A percentile compares a stretch with the other conserved stretches of the same genome.
Evolutionary conservation across 2,888 invertebrate genomes (phyloP).

Genomic region (Papilio protenor): DNA sequence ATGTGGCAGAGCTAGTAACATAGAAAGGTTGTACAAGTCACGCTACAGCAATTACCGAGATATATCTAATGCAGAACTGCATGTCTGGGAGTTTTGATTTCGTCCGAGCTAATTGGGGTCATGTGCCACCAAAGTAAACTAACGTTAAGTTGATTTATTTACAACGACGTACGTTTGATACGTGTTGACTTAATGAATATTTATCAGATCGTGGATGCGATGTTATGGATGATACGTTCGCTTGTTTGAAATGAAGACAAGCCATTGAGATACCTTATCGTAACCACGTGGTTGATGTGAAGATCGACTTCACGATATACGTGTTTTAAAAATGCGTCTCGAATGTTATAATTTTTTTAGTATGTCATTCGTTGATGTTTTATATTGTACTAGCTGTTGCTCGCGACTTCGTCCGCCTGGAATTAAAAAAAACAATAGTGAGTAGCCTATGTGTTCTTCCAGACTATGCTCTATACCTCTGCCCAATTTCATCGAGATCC

Average conservation of each 20-base stretch:
- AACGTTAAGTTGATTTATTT: constrained; percentile 40
- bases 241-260: constrained; percentile 38
- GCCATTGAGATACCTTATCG: constrained; percentile 29
- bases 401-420: too few relatives aligned
- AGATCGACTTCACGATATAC: constrained; percentile 19
- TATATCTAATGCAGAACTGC: constrained; percentile 34
- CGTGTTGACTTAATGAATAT: constrained; percentile 42
- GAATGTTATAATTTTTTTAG: background rate
- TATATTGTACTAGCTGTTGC: background rate
- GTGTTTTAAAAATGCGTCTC: background rate
- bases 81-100: constrained; percentile 33
- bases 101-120: constrained; percentile 42
- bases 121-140: constrained; percentile 25
- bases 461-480: too few relatives aligned
- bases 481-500: too few relatives aligned
- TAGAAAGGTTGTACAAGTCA: constrained; percentile 21
- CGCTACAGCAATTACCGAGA: constrained; percentile 39
- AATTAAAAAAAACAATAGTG: too few relatives aligned
- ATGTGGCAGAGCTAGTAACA: background rate
- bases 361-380: background rate
- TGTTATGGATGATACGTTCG: constrained; percentile 31
- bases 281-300: constrained; percentile 22
- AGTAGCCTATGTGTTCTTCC: too few relatives aligned
- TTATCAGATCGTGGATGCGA: constrained; percentile 40
- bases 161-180: constrained; percentile 35